phyloP scores from a whole-genome alignment of 2,113 vertebrate species.

The Mirounga angustirostris region DNA sequence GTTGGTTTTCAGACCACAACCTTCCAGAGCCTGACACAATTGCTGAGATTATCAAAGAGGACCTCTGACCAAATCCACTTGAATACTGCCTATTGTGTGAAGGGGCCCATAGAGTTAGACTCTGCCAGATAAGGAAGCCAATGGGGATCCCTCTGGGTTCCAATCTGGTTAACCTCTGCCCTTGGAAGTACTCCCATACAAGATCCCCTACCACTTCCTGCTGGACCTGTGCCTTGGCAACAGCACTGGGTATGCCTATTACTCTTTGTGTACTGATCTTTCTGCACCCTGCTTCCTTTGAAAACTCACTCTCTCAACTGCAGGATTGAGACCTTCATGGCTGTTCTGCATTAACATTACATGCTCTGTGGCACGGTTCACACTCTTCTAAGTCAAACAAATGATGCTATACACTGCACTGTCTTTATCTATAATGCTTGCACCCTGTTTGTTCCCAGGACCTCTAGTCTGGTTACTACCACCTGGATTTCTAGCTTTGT shows the following conservation, averaged over 20 bases:
- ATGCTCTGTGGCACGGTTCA: background rate
- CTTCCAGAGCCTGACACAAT: conserved; percentile 80
- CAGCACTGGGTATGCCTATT: background rate
- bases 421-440: background rate
- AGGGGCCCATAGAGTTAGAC: background rate
- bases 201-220: background rate
- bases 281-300: background rate
- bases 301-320: background rate
- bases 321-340: background rate
- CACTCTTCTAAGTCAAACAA: background rate
- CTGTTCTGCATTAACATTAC: background rate
- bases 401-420: background rate
- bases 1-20: conserved; percentile 82
- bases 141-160: background rate
- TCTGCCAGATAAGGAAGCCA: conserved; percentile 3
- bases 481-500: background rate
- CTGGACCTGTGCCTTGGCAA: background rate
- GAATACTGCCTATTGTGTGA: conserved; percentile 33
- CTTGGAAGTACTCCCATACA: background rate
- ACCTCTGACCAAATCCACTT: conserved; percentile 65
- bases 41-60: conserved; percentile 79
- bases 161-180: background rate
- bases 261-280: background rate
- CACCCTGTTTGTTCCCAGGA: background rate
- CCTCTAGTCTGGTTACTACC: background rate